Conservation (phyloP, 2,113 vertebrate species). For the Cyprinodon brontotheroides region DNA sequence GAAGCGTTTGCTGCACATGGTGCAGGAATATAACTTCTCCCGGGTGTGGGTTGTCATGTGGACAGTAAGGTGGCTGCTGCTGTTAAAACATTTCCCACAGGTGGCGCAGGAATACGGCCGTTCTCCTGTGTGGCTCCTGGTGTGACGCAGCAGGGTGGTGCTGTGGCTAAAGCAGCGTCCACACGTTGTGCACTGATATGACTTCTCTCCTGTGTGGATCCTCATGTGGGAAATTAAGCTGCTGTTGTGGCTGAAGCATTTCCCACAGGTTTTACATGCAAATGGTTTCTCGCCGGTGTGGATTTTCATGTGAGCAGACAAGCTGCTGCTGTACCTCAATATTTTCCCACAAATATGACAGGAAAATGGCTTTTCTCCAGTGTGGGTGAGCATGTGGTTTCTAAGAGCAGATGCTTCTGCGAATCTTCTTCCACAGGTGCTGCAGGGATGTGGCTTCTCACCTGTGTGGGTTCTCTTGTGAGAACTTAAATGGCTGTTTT, state of each 20-base stretch:
- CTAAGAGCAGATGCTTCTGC: background rate
- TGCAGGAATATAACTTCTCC: background rate
- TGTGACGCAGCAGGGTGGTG: background rate
- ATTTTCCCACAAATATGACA: background rate
- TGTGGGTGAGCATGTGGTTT: background rate
- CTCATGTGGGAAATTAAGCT: background rate
- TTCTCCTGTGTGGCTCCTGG: background rate
- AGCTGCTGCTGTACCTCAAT: background rate
- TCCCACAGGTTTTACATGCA: background rate
- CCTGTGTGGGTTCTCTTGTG: background rate
- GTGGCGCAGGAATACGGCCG: background rate
- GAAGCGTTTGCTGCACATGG: background rate
- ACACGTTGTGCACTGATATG: background rate
- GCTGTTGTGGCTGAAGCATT: slow-evolving; percentile 1
- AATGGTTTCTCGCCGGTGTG: background rate
- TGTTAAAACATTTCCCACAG: background rate
- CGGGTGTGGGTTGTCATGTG: background rate
- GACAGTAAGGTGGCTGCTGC: background rate
- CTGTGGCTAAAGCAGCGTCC: background rate
- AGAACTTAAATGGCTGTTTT: background rate
- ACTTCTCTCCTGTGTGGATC: slow-evolving; percentile 2
- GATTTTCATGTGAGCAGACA: background rate
- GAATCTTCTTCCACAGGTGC: background rate
- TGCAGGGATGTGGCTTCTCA: background rate
- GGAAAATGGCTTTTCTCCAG: background rate